Base-by-base conservation (phyloP, 2,113 vertebrate species). In the Oreotragus oreotragus region DNA sequence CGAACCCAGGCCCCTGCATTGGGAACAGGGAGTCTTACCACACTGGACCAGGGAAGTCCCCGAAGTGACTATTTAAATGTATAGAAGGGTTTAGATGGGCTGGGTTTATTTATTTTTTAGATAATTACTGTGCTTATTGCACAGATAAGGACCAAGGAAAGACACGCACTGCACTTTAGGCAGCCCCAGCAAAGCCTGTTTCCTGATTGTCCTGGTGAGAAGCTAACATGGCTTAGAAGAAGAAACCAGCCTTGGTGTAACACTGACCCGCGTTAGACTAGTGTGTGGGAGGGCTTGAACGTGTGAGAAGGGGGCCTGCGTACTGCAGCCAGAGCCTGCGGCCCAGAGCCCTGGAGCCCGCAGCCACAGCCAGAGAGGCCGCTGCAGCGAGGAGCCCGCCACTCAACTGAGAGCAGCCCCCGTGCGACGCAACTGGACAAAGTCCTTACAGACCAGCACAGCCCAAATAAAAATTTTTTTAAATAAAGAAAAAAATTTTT, bases 401-500 rank as follows among this genome's bases (percentile, higher is more conserved):
- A 0, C n/a, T 21, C n/a, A 11, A 0, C 64, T 2, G n/a, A 21
- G 9, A 21, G 19, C 33, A 36, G 64, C 33, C 17, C n/a, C 21
- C 5, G 0, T 9, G 1, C 1, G 6, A 2, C 11, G 0, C 36
- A 25, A 3, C 70, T 7, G 39, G 39, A 14, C 8, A 2, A 3
- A 27, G 39, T 27, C 70, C 39, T 7, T 15, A 11, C 39, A 76
- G 36, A 43, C 23, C 70, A 43, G 70, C 70, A 76, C 12, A 76
- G 21, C 23, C 6, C 7, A 43, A 43, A 39, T 23, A 25, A 3
- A 13, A 1, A 2, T 17, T 30, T 19, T n/a, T 66, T 36, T 21
- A 1, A 39, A 73, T 76, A 27, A 27, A 43, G 23, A 76, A 43
- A 43, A 70, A 5, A 0, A 0, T 3, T 39, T 23, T 58, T 5